Base-by-base conservation (phyloP, 2,888 invertebrate species). In the Ormia ochracea region DNA sequence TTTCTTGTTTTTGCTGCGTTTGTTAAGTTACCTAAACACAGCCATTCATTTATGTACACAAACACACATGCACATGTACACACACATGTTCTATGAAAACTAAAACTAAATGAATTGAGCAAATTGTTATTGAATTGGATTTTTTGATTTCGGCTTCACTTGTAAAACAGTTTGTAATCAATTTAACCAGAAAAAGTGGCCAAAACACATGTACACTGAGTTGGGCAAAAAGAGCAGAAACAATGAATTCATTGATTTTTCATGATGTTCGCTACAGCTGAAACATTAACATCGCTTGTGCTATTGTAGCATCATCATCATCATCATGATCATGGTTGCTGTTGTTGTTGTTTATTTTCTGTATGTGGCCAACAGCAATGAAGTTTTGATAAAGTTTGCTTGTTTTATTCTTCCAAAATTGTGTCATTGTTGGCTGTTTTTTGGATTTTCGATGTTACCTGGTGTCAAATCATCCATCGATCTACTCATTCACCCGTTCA, bases 81-180 rank as follows among this genome's bases (percentile, higher is more conserved):
- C 7, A 19, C 17, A 28, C 12, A 17, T 7, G 26, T 23, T 6
- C 4, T 6, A 9, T 10, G 19, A 6, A 19, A 58, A 17, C 9
- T 26, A 36, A 52, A 43, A n/a, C 5, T 63, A 52, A 76, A 48
- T 17, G 58, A 74, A 33, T 61, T 21, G 28, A 54, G 43, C 68
- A 69, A 63, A 69, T 69, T 63, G 69, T 54, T 68, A 48, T 76
- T 69, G 45, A 76, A 69, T 69, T 68, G 48, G 63, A 74, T 63
- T 65, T 73, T 38, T n/a, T 61, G 56, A 61, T 61, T 68, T 63
- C 21, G 54, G 38, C 23, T 56, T 21, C 43, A 12, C 23, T 52
- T 33, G 28, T 54, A 45, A 61, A 50, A 12, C 52, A 52, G 33
- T 77, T 77, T 65, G 65, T 52, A 77, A 77, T 65, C 59, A 72